Conservation (phyloP, 2,888 invertebrate genomes). For the Drosophila acutilabella region DNA sequence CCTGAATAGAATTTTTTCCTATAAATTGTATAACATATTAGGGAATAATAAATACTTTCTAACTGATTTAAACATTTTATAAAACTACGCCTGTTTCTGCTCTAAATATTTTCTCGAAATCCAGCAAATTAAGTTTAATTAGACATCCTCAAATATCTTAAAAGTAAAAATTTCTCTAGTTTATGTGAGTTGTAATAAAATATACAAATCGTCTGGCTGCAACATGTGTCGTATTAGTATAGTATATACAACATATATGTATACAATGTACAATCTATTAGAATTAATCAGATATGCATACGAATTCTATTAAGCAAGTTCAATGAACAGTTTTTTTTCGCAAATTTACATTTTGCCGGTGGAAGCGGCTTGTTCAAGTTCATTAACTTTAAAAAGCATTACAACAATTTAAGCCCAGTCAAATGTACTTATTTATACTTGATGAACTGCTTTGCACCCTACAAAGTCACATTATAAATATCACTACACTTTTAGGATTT, state of each 20-base stretch:
- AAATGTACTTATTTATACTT: conserved; percentile 6
- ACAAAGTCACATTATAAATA: conserved; percentile 5
- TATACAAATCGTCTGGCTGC: conserved; percentile 6
- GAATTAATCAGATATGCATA: conserved; percentile 40
- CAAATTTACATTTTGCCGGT: conserved; percentile 58
- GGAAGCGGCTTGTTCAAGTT: conserved; percentile 53
- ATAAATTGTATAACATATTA: too few species aligned
- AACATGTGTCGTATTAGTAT: conserved; percentile 17
- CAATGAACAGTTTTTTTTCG: conserved; percentile 53
- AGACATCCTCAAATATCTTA: too few species aligned
- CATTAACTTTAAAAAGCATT: conserved; percentile 50
- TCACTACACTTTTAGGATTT: background rate
- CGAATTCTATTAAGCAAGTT: conserved; percentile 53
- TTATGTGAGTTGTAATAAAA: background rate
- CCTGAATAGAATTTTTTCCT: too few species aligned
- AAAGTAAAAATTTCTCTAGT: background rate
- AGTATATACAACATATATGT: conserved; percentile 1
- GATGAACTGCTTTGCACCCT: conserved; percentile 13
- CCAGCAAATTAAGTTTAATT: too few species aligned
- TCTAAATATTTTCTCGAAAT: too few species aligned
- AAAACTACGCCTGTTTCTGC: too few species aligned
- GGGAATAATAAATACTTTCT: too few species aligned
- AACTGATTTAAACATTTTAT: too few species aligned
- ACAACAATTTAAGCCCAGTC: conserved; percentile 19
- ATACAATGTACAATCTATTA: conserved; percentile 23